Percentiles rank a stretch among this genome's conserved stretches.
Conservation (phyloP, 2,113 vertebrate species). For the Lepidothrix coronata region DNA sequence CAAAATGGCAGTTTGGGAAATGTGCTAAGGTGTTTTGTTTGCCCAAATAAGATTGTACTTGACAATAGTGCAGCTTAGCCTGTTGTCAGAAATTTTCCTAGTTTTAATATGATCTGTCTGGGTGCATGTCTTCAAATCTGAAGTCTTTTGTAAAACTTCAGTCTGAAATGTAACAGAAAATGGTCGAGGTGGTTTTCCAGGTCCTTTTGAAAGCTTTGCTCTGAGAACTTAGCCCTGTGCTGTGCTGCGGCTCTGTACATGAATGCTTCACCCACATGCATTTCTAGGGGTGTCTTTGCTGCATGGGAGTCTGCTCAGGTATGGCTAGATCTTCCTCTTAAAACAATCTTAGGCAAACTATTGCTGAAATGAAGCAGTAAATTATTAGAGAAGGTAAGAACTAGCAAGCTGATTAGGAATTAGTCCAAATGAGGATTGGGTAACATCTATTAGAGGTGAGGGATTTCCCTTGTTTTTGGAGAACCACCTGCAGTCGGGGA, state of each 20-base stretch:
- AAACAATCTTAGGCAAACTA: neutral
- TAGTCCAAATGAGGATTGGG: neutral
- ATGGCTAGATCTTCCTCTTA: neutral
- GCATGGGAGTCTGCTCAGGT: neutral
- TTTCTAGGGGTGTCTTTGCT: neutral
- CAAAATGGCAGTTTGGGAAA: neutral
- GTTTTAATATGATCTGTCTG: neutral
- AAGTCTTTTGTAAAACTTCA: neutral
- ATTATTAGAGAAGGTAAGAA: neutral
- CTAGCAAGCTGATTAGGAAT: neutral
- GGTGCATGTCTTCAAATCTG: neutral
- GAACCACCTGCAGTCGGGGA: neutral
- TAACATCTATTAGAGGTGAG: neutral
- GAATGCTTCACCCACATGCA: neutral
- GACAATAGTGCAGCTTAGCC: neutral
- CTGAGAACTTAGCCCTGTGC: neutral
- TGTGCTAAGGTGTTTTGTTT: neutral
- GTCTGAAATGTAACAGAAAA: neutral
- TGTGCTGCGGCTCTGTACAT: rapidly evolving
- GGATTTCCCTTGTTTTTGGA: neutral
- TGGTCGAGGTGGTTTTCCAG: neutral
- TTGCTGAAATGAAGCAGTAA: neutral
- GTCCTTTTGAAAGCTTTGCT: neutral
- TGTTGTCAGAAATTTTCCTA: neutral
- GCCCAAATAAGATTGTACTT: neutral